A percentile compares a stretch with the other conserved stretches of the same genome.
Conservation (phyloP, 1,140 invertebrate genomes). For the Tetragnatha versicolor region DNA sequence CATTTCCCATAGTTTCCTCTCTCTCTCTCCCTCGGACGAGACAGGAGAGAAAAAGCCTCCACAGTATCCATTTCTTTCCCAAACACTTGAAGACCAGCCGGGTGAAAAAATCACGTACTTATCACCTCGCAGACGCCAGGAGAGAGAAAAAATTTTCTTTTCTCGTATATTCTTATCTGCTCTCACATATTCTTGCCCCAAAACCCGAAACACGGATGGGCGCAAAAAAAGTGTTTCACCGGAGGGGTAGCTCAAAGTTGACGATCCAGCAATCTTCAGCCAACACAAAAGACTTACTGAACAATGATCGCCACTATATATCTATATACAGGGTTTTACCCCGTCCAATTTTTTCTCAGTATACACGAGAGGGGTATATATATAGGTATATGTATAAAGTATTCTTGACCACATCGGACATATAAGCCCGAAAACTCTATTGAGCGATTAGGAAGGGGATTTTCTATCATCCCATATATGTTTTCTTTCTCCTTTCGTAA, state of each 20-base stretch:
- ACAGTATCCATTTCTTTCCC: constrained; percentile 10
- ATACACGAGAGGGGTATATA: too few relatives aligned
- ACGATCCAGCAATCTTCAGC: constrained; percentile 16
- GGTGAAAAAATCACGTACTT: constrained; percentile 22
- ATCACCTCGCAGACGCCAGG: constrained; percentile 26
- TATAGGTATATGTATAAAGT: constrained; percentile 14
- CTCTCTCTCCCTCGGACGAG: too few relatives aligned
- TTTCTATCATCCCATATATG: constrained; percentile 32
- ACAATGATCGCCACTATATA: constrained; percentile 46
- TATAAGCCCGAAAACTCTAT: constrained; percentile 47
- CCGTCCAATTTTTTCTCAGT: neutral
- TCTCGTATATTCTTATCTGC: constrained; percentile 39
- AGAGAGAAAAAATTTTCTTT: constrained; percentile 11
- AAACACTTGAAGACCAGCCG: constrained; percentile 15
- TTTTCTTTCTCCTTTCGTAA: constrained; percentile 37
- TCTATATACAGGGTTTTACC: constrained; percentile 34
- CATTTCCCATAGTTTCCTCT: too few relatives aligned
- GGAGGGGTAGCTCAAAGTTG: constrained; percentile 23
- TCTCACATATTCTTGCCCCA: constrained; percentile 37
- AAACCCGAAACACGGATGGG: neutral
- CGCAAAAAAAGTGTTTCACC: constrained; percentile 23
- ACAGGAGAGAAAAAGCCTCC: neutral
- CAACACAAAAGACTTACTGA: constrained; percentile 43
- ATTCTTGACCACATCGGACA: constrained; percentile 47
- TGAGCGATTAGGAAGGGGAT: constrained; percentile 46